Evolutionary conservation across 2,888 invertebrate species (phyloP), one percentile per base, ranked within the genome.

Genomic region (Pantelozetes paolii): DNA sequence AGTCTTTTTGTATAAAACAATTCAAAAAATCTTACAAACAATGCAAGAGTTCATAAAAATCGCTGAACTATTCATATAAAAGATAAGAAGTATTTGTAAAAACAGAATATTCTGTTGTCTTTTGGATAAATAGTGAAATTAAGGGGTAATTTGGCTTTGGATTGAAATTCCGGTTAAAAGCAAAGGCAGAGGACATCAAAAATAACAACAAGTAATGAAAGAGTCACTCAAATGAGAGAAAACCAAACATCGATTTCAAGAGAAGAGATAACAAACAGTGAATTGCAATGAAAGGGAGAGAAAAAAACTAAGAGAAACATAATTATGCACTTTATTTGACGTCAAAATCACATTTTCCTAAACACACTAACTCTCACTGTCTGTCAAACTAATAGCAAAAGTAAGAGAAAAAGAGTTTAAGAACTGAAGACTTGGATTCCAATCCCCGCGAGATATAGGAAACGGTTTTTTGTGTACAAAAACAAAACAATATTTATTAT

Each of bases 301-400:
- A 32, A n/a, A 28, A 57, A 57, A 57, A 54, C 54, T 13, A 32
- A 32, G 64, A 1, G 23, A 45, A 42, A 69, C 69, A 69, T 69
- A 42, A 69, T 69, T 69, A 69, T 69, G 69, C 69, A 69, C 69
- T 69, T 67, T 69, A 69, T 69, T 69, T 69, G 45, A 8, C 69
- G 42, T 69, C 69, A 69, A 69, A 69, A 69, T 69, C 69, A 28
- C 69, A 69, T 69, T 69, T 42, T 18, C 26, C 18, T 32, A 2
- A 28, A 32, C 62, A 32, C 62, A 32, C 36, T 69, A 15, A 45
- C 54, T 18, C 30, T 18, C 59, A 59, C 20, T 54, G 23, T 54
- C 54, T 54, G 8, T 48, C n/a, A n/a, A 8, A 48, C 48, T 48
- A 48, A 48, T 48, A 15, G 20, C n/a, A 48, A n/a, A 48, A 15